Percentiles rank a stretch among this genome's conserved stretches.
Conservation (phyloP, 1,140 invertebrate species). For the Trachelipus rathkii region DNA sequence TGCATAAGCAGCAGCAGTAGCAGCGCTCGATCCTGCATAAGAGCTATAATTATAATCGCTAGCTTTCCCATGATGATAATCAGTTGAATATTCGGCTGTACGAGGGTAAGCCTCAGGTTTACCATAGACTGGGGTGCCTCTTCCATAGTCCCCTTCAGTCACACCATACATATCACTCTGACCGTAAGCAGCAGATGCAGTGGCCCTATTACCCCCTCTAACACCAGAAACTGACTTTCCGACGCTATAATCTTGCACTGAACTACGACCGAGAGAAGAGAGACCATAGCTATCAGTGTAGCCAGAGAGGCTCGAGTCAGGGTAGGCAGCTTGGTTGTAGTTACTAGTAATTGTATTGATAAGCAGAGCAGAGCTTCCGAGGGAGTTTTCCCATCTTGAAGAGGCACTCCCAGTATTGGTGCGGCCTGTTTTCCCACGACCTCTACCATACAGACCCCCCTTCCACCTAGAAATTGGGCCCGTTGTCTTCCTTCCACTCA, state of each 20-base stretch:
- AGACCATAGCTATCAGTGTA: neutral
- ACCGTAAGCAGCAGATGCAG: neutral
- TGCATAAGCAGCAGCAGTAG: too few relatives aligned
- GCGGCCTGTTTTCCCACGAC: neutral
- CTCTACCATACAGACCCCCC: neutral
- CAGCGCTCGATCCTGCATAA: too few relatives aligned
- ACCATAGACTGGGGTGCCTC: neutral
- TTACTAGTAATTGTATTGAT: neutral
- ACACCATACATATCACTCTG: neutral
- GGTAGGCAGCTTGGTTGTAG: neutral
- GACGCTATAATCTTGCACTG: neutral
- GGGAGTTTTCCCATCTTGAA: neutral
- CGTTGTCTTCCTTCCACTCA: neutral
- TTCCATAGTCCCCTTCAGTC: neutral
- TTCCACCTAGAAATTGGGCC: neutral
- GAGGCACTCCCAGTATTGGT: neutral
- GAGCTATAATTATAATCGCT: too few relatives aligned
- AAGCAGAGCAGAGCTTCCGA: neutral
- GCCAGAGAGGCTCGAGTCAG: neutral
- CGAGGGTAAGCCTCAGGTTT: neutral
- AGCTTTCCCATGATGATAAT: neutral
- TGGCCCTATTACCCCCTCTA: neutral
- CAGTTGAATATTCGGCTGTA: neutral
- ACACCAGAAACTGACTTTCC: neutral
- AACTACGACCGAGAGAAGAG: neutral